Evolutionary conservation across 2,113 vertebrate species (phyloP), one percentile per base, ranked within the genome.

Genomic region (Mesembrinibis cayennensis): DNA sequence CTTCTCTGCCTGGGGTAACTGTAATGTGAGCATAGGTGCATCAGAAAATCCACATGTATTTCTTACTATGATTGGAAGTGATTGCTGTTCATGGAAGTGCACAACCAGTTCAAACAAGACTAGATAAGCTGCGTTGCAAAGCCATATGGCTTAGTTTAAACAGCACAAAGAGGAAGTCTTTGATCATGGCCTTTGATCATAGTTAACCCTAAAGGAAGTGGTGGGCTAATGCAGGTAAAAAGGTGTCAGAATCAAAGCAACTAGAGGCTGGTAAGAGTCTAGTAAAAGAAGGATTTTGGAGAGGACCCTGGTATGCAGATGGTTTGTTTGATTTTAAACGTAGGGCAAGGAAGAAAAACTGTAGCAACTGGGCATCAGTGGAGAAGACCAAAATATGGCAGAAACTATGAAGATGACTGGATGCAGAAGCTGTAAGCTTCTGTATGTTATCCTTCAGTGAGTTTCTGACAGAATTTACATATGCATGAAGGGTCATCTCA

Each of bases 131-230:
- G 30, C 90, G 74, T 93, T 96, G 84, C 90, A 95, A 94, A 96
- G 87, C 95, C 96, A 96, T 96, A 94, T 97, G 96, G 96, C 96
- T 96, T 96, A 97, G 96, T 92, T 97, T 96, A 96, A 93, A 94
- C 40, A 82, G 95, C 82, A 79, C 45, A 58, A 85, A 82, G 53
- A 97, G 96, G 96, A 97, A 97, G 95, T 73, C 96, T 97, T 97
- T 97, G 97, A 97, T 97, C 95, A 89, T 52, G 90, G 96, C 63
- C 96, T 97, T 97, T 97, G 97, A 97, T 97, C 96, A 96, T 59
- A 86, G 85, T 83, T 96, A 96, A 95, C 95, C 88, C 88, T 94
- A 95, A 96, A 97, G 90, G 94, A 97, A 97, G 90, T 96, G 93
- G 85, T 94, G 49, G 90, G 74, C 66, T 95, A 94, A 95, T 45